Conservation (phyloP, 2,113 vertebrate species). For the Hassar affinis region DNA sequence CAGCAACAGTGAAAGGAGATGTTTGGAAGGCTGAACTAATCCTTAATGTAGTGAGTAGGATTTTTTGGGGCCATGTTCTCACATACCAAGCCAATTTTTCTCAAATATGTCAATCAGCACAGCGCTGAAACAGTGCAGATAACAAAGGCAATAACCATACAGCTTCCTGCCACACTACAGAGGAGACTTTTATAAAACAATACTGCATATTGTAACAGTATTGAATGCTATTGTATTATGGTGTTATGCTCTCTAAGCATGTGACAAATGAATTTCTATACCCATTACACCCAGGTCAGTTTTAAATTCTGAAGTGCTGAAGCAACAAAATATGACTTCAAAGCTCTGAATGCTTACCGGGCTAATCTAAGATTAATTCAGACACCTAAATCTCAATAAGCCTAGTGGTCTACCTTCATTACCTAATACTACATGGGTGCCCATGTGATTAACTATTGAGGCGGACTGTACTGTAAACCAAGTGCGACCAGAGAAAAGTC, state of each 20-base stretch:
- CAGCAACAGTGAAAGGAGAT: constrained; percentile 51
- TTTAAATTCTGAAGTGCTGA: neutral
- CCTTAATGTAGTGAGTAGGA: constrained; percentile 43
- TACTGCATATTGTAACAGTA: too few relatives aligned
- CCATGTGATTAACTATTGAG: neutral
- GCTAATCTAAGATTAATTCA: constrained; percentile 49
- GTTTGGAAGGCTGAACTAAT: constrained; percentile 44
- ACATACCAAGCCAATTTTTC: constrained; percentile 10
- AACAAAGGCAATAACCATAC: constrained; percentile 65
- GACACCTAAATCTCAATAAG: constrained; percentile 43
- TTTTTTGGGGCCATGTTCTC: constrained; percentile 46
- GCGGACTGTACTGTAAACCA: neutral
- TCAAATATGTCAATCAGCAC: constrained; percentile 57
- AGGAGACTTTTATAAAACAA: constrained; percentile 40
- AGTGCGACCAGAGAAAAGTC: neutral
- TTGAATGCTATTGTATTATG: neutral
- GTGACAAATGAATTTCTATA: neutral
- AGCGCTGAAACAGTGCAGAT: too few relatives aligned
- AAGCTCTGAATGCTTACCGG: constrained; percentile 48
- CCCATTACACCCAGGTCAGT: neutral
- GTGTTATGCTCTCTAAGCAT: neutral
- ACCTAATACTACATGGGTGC: constrained; percentile 34
- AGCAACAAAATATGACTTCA: constrained; percentile 46
- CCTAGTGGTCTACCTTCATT: constrained; percentile 32
- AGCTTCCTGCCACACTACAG: constrained; percentile 56